phyloP scores from a whole-genome alignment of 2,797 vertebrate species.

The Crypturellus tataupa region DNA sequence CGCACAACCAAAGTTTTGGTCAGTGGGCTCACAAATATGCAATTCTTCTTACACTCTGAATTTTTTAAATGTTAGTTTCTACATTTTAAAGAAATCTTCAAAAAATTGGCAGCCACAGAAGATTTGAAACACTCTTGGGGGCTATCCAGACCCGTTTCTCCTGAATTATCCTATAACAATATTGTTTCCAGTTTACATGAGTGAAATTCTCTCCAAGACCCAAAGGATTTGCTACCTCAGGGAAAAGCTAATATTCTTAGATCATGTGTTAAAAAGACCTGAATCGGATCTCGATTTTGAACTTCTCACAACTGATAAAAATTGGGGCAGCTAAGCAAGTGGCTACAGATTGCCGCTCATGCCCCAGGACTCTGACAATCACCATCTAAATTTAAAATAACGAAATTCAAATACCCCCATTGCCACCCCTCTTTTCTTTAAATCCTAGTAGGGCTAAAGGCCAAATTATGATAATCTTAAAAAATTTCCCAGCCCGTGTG shows the following conservation, averaged over 20 bases:
- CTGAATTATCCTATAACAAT: not conserved
- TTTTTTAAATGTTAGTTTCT: not conserved
- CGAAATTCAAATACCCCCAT: not conserved
- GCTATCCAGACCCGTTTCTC: not conserved
- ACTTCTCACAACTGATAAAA: not conserved
- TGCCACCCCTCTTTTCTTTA: not conserved
- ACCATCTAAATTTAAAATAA: not conserved
- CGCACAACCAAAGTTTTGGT: not conserved
- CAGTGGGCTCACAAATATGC: not conserved
- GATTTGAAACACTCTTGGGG: not conserved
- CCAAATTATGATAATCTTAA: not conserved
- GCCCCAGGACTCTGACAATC: not conserved
- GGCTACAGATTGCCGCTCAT: not conserved
- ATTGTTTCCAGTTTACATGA: not conserved
- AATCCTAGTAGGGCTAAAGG: not conserved
- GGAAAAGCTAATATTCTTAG: not conserved
- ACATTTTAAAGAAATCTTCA: not conserved
- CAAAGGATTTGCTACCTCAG: not conserved
- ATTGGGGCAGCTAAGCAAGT: not conserved
- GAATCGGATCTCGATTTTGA: not conserved
- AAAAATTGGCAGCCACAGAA: not conserved
- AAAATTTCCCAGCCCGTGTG: not conserved
- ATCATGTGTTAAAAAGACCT: not conserved
- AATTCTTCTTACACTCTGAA: not conserved
- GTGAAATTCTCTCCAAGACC: not conserved